Evolutionary conservation across 2,113 vertebrate genomes (phyloP), one percentile per base, ranked within the genome.

Genomic region (Edolisoma coerulescens): DNA sequence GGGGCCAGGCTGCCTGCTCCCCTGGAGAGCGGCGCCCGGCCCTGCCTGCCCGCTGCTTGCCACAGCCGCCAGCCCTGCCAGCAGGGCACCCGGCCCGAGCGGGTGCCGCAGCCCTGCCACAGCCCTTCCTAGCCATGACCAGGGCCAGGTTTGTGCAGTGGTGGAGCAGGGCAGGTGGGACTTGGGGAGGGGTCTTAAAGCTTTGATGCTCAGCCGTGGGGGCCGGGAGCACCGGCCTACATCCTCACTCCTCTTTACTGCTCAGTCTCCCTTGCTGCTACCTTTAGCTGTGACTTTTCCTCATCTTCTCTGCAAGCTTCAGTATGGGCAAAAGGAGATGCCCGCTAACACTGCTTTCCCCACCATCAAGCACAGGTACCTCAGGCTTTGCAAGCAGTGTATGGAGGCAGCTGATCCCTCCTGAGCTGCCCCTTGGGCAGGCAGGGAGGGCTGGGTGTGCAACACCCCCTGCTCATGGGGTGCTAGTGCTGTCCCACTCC

Each of bases 31-130:
- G 1, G 16, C 17, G 19, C 19, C 57, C 39, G 17, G 30, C 33
- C 1, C 32, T 53, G 74, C 37, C 33, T 0, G 0, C 35, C 21
- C 1, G 0, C 21, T 33, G 45, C 64, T 45, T 3, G 15, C 39
- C 84, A 63, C 37, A 23, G 80, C 71, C 1, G 2, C 41, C 69
- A 59, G 44, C 60, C n/a, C n/a, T 44, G 28, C 42, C 54, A 27
- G 60, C n/a, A n/a, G 79, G 49, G 45, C 50, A 23, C 10, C 1
- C 3, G 22, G 45, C 42, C 75, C 50, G 8, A 23, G 64, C 0
- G 0, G 30, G 35, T 77, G 44, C 87, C 10, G 14, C 78, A 71
- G 60, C 11, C 30, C 56, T 14, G n/a, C 44, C 22, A 18, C 9
- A 12, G 42, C 49, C 23, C 33, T 65, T 54, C 37, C 50, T 21